Evolutionary conservation across 2,797 vertebrate species (phyloP).

Genomic region (Coluber constrictor): DNA sequence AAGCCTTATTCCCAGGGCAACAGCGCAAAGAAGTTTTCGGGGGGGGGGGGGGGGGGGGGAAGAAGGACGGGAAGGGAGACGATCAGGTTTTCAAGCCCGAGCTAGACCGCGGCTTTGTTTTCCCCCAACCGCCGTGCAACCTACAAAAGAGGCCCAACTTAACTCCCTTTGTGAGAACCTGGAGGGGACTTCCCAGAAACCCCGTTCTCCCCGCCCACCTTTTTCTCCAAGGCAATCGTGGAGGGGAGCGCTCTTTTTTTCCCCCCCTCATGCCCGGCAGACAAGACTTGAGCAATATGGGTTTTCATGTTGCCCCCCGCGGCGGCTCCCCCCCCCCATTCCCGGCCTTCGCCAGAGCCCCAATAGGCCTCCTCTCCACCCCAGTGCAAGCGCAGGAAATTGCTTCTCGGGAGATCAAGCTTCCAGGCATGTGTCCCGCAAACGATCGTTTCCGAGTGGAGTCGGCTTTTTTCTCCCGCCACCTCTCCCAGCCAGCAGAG

Average conservation of each 20-base stretch:
- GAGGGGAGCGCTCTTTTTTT: slow-evolving; percentile 25
- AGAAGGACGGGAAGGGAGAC: too few relatives aligned
- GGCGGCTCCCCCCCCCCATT: background rate
- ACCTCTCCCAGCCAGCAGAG: background rate
- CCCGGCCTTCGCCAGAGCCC: slow-evolving; percentile 63
- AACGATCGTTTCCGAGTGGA: slow-evolving; percentile 60
- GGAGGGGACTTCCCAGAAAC: background rate
- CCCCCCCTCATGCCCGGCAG: slow-evolving; percentile 41
- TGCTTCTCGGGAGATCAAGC: slow-evolving; percentile 60
- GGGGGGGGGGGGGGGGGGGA: rapidly evolving
- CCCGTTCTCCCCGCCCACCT: slow-evolving; percentile 20
- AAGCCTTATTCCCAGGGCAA: background rate
- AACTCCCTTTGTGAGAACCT: background rate
- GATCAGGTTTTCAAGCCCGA: background rate
- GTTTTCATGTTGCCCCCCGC: slow-evolving; percentile 58
- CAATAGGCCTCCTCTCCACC: slow-evolving; percentile 43
- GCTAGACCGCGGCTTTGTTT: background rate
- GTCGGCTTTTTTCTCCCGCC: background rate
- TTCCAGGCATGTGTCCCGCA: slow-evolving; percentile 58
- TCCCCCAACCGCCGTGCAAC: slow-evolving; percentile 16
- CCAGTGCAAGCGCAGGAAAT: slow-evolving; percentile 62
- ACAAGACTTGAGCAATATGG: slow-evolving; percentile 65
- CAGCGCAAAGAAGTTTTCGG: background rate
- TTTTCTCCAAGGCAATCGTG: background rate
- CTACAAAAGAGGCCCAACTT: slow-evolving; percentile 6